Conservation (phyloP, 2,113 vertebrate genomes). For the Hystrix brachyura region DNA sequence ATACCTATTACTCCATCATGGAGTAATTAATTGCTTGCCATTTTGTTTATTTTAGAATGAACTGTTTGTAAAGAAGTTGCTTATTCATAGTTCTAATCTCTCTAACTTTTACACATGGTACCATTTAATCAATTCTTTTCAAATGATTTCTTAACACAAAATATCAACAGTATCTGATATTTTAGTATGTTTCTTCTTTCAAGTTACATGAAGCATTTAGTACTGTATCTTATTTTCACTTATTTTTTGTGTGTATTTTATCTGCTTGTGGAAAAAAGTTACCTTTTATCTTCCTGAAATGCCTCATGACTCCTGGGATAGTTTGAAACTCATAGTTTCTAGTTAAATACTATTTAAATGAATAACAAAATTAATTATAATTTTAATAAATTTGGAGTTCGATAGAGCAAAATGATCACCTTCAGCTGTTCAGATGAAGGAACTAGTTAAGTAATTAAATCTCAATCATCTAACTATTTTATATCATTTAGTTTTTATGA, state of each 20-base stretch:
- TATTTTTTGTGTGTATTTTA: neutral
- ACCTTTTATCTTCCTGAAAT: neutral
- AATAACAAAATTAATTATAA: slow-evolving; percentile 24
- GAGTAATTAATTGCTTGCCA: neutral
- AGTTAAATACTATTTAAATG: slow-evolving; percentile 10
- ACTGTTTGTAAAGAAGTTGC: neutral
- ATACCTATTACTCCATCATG: neutral
- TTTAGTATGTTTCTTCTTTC: neutral
- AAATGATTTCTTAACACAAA: neutral
- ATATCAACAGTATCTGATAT: neutral
- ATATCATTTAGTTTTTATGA: neutral
- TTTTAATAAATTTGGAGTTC: neutral
- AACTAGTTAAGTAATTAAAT: neutral
- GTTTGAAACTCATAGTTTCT: slow-evolving; percentile 34
- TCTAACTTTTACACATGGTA: neutral
- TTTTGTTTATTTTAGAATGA: neutral
- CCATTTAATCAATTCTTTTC: neutral
- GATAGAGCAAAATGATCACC: slow-evolving; percentile 39
- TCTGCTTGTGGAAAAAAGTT: neutral
- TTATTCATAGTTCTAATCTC: neutral
- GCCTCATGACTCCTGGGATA: neutral
- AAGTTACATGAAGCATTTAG: neutral
- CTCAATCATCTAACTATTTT: slow-evolving; percentile 59
- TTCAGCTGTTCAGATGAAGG: slow-evolving; percentile 18
- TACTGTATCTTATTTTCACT: neutral